Evolutionary conservation across 2,888 invertebrate species (phyloP).

Genomic region (Trachelus iudaicus): DNA sequence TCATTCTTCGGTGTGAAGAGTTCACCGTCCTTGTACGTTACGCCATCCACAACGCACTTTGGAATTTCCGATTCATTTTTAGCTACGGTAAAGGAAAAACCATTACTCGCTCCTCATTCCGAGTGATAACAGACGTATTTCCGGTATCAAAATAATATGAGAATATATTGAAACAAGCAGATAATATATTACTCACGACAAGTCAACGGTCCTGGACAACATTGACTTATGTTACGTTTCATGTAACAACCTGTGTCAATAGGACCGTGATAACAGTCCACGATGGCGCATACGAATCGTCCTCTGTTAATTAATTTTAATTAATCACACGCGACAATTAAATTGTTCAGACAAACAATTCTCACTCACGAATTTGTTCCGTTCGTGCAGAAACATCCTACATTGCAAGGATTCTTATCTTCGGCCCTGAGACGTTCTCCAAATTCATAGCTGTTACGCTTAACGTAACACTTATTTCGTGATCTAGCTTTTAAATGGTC

Average conservation of each 20-base stretch:
- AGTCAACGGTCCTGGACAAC: conserved; percentile 36
- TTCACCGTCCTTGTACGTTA: conserved; percentile 45
- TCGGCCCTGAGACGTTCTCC: conserved; percentile 40
- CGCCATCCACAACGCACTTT: conserved; percentile 48
- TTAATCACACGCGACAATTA: background rate
- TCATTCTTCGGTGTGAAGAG: conserved; percentile 35
- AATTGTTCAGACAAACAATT: background rate
- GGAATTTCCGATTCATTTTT: conserved; percentile 32
- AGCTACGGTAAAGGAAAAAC: conserved; percentile 25
- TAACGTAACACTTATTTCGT: conserved; percentile 45
- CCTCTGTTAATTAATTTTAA: conserved; percentile 25
- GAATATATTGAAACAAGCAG: background rate
- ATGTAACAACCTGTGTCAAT: conserved; percentile 34
- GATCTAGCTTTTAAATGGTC: conserved; percentile 35
- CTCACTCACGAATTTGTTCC: background rate
- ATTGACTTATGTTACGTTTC: conserved; percentile 6
- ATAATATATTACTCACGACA: conserved; percentile 45
- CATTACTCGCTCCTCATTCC: background rate
- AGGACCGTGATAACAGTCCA: conserved; percentile 35
- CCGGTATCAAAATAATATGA: background rate
- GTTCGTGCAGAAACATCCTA: conserved; percentile 35
- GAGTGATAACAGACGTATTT: background rate
- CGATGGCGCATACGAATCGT: conserved; percentile 38
- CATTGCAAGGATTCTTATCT: conserved; percentile 47
- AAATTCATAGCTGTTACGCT: conserved; percentile 40